Base-by-base conservation (phyloP, 2,888 invertebrate species). In the Epistrophe grossulariae region DNA sequence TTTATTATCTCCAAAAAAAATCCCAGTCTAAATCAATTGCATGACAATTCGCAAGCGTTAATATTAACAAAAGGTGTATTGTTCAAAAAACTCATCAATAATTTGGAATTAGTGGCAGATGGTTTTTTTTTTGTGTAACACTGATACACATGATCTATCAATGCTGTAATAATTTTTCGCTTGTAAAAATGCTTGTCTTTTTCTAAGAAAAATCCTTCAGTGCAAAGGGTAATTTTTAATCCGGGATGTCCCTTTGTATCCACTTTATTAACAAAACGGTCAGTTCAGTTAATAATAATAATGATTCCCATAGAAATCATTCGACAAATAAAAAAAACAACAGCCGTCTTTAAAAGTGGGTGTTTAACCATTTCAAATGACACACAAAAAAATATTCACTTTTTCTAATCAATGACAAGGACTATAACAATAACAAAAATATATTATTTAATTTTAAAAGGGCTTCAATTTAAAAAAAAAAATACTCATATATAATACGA, bases 51-150 rank as follows among this genome's bases (percentile, higher is more conserved):
- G 43, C 59, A 43, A 24, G 17, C 15, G 52, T 62, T 28, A 0
- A 35, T 70, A 40, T 59, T 13, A 19, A 74, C 60, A 72, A 40
- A 57, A 17, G 15, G 4, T 24, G n/a, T 57, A 74, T 74, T 82
- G 82, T 74, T 28, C 48, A 17, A 35, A 72, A 52, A 38, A 79
- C 73, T 79, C 82, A 82, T 87, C 83, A 87, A 87, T 87, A 83
- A 82, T 17, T 45, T 72, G 48, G 79, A 76, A 83, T 83, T 79
- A 87, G 71, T 60, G 72, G 76, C 87, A 87, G 87, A 79, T 87
- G 87, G 79, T 60, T 55, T 45, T 19, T 10, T 43, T 10, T 43
- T 17, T 11, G n/a, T n/a, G n/a, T n/a, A 43, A 31, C 17, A 10
- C 9, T 31, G 45, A 28, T 17, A 17, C 43, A 50, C 19, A 6